A percentile compares a stretch with the other conserved stretches of the same genome.
Evolutionary conservation across 2,797 vertebrate species (phyloP).

Genomic region (Mycteria americana): DNA sequence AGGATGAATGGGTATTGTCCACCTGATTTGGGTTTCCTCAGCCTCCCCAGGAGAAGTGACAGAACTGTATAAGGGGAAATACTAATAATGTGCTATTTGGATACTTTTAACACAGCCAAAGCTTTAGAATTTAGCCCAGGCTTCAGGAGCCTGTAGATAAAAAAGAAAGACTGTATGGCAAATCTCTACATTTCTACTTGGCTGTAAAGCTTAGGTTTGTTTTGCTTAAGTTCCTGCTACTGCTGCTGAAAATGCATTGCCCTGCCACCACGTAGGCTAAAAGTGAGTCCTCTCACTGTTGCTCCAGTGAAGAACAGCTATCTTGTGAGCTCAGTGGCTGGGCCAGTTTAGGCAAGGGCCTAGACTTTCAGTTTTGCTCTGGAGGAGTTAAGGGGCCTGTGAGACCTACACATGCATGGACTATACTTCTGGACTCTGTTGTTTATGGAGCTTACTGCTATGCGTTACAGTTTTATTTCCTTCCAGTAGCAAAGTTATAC

Average conservation of each 20-base stretch:
- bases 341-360: not conserved
- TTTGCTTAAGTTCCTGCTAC: not conserved
- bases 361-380: not conserved
- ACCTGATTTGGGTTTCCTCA: not conserved
- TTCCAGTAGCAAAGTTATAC: not conserved
- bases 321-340: not conserved
- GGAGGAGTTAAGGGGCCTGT: not conserved
- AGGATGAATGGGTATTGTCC: not conserved
- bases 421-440: not conserved
- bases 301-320: not conserved
- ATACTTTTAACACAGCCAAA: not conserved
- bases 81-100: not conserved
- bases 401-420: fast-evolving
- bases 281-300: not conserved
- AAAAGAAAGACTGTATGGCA: not conserved
- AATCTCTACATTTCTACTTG: not conserved
- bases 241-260: not conserved
- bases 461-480: not conserved
- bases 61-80: not conserved
- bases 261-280: not conserved
- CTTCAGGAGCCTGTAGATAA: not conserved
- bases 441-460: not conserved
- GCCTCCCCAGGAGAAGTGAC: not conserved
- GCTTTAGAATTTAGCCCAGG: not conserved
- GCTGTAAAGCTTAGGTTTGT: not conserved